A percentile compares a stretch with the other conserved stretches of the same genome.
phyloP scores from a whole-genome alignment of 2,797 vertebrate species.

The Lemur catta region DNA sequence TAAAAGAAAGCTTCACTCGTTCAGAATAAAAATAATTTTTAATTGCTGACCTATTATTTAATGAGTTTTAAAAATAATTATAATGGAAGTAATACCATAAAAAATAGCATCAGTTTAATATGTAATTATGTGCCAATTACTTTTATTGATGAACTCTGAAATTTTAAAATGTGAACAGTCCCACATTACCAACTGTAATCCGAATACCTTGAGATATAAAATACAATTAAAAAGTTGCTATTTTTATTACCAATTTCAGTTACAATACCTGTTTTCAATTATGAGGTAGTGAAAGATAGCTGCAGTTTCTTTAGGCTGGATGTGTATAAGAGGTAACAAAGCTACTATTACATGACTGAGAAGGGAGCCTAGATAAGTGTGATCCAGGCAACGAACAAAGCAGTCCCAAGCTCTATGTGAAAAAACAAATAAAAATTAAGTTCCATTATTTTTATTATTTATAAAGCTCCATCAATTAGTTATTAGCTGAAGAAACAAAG shows the following conservation, averaged over 20 bases:
- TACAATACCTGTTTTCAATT: slow-evolving; percentile 93
- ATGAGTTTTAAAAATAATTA: slow-evolving; percentile 30
- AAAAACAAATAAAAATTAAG: slow-evolving; percentile 47
- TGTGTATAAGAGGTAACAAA: slow-evolving; percentile 94
- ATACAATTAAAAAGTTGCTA: not conserved
- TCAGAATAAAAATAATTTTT: slow-evolving; percentile 23
- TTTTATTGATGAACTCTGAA: slow-evolving; percentile 19
- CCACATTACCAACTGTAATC: not conserved
- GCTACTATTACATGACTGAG: slow-evolving; percentile 99
- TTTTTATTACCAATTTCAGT: slow-evolving; percentile 27
- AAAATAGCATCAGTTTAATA: not conserved
- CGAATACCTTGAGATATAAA: slow-evolving; percentile 17
- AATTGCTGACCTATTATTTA: not conserved
- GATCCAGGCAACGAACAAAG: slow-evolving; percentile 95
- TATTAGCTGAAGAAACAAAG: slow-evolving; percentile 16
- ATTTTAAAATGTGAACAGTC: slow-evolving; percentile 3
- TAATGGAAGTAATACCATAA: not conserved
- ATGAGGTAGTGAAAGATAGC: slow-evolving; percentile 95
- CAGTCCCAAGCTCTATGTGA: slow-evolving; percentile 94
- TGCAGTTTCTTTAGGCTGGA: slow-evolving; percentile 94
- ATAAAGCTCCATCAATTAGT: not conserved
- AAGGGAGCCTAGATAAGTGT: slow-evolving; percentile 92
- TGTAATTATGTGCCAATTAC: not conserved
- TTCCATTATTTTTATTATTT: slow-evolving; percentile 21
- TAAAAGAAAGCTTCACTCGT: not conserved